phyloP scores from a whole-genome alignment of 2,888 invertebrate genomes.

The Chirona hameri region DNA sequence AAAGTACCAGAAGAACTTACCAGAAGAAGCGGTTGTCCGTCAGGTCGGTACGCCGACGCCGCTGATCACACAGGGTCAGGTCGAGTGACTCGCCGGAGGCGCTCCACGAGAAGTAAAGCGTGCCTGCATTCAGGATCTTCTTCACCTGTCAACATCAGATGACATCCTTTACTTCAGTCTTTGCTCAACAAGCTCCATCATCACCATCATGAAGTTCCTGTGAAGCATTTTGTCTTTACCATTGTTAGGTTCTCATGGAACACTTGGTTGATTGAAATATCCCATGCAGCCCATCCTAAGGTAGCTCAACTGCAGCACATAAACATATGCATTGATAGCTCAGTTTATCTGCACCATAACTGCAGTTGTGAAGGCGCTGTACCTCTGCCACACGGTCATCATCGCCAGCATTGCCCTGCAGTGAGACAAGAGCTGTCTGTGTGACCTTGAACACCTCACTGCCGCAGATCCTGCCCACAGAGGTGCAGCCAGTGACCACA shows the following conservation, averaged over 20 bases:
- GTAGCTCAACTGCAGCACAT: too few species aligned
- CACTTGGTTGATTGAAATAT: too few species aligned
- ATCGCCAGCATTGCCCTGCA: constrained; percentile 47
- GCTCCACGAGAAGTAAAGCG: constrained; percentile 94
- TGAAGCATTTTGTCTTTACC: too few species aligned
- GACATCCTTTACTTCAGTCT: constrained; percentile 43
- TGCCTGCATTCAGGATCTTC: constrained; percentile 94
- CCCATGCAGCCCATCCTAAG: too few species aligned
- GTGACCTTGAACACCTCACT: constrained; percentile 93
- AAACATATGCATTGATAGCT: too few species aligned
- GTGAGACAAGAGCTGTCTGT: constrained; percentile 82
- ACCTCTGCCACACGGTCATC: constrained; percentile 33
- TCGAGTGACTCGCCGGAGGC: constrained; percentile 64
- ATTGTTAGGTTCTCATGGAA: too few species aligned
- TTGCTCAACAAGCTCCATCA: too few species aligned
- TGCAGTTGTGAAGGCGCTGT: not conserved
- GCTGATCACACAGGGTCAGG: constrained; percentile 90
- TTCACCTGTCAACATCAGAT: constrained; percentile 51
- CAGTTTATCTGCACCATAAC: too few species aligned
- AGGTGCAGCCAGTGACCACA: constrained; percentile 91
- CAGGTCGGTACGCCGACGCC: constrained; percentile 70
- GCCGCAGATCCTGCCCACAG: constrained; percentile 91
- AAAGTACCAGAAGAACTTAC: too few species aligned
- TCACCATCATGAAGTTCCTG: too few species aligned
- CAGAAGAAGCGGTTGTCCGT: constrained; percentile 97